Conservation (phyloP, 1,140 invertebrate species). For the Drosophila mayri region DNA sequence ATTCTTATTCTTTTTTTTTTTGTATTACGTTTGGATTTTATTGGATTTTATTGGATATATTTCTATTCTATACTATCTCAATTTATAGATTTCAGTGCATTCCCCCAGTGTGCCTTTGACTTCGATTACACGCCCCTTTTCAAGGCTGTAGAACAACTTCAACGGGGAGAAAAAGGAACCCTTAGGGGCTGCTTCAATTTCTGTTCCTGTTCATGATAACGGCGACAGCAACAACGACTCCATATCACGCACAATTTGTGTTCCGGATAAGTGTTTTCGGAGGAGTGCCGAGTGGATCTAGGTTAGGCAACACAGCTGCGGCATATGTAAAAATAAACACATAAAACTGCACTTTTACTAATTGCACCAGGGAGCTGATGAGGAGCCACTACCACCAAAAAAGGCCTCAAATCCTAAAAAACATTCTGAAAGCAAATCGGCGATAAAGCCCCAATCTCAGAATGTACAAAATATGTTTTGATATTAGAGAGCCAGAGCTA, state of each 20-base stretch:
- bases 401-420: conserved; percentile 43
- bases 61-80: not conserved
- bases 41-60: not conserved
- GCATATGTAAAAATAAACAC: conserved; percentile 78
- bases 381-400: conserved; percentile 8
- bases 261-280: conserved; percentile 36
- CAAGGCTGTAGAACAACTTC: conserved; percentile 44
- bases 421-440: conserved; percentile 57
- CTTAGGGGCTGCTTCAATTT: conserved; percentile 47
- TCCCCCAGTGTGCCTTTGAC: conserved; percentile 7
- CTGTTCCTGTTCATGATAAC: conserved; percentile 66
- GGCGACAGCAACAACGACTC: conserved; percentile 63
- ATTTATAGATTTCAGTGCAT: not conserved
- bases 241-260: conserved; percentile 78
- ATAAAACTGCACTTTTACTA: conserved; percentile 82
- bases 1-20: not conserved
- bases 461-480: conserved; percentile 28
- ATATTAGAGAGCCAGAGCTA: conserved; percentile 7
- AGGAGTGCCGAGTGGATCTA: conserved; percentile 64
- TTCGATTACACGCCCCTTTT: conserved; percentile 62
- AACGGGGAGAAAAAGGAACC: conserved; percentile 43
- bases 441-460: conserved; percentile 50
- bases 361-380: conserved; percentile 63
- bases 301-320: conserved; percentile 79
- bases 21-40: not conserved